Evolutionary conservation across 2,113 vertebrate genomes (phyloP).

Genomic region (Anoura caudifer): DNA sequence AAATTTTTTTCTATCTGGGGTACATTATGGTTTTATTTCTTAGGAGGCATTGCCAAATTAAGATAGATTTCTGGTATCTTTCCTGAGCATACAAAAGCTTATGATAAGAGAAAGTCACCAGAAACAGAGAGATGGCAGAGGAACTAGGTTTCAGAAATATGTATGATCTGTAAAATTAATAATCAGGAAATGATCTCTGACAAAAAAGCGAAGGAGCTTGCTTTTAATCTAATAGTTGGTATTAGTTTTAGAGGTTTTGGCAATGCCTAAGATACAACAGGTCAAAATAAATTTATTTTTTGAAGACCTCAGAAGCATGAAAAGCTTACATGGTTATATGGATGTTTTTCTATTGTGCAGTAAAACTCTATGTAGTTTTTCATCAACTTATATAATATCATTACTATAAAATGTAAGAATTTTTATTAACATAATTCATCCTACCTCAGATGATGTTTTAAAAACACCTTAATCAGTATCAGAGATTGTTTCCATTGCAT

Average conservation of each 20-base stretch:
- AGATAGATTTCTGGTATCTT: conserved; percentile 35
- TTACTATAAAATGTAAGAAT: neutral
- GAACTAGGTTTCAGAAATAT: neutral
- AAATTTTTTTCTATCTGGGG: neutral
- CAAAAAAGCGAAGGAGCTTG: neutral
- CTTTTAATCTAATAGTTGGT: neutral
- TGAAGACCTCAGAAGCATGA: conserved; percentile 24
- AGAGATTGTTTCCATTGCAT: conserved; percentile 75
- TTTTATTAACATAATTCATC: conserved; percentile 39
- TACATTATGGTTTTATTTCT: neutral
- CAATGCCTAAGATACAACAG: conserved; percentile 25
- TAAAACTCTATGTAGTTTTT: conserved; percentile 35
- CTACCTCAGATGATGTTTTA: neutral
- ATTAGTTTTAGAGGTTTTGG: neutral
- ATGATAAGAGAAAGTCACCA: neutral
- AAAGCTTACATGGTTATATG: neutral
- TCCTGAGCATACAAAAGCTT: neutral
- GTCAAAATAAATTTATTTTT: conserved; percentile 19
- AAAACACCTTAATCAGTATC: neutral
- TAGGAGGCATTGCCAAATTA: neutral
- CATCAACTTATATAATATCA: neutral
- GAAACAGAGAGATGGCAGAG: neutral
- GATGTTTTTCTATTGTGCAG: neutral
- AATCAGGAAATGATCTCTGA: neutral
- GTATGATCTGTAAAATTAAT: neutral